Evolutionary conservation across 2,113 vertebrate genomes (phyloP).

Genomic region (Indicator maculatus): DNA sequence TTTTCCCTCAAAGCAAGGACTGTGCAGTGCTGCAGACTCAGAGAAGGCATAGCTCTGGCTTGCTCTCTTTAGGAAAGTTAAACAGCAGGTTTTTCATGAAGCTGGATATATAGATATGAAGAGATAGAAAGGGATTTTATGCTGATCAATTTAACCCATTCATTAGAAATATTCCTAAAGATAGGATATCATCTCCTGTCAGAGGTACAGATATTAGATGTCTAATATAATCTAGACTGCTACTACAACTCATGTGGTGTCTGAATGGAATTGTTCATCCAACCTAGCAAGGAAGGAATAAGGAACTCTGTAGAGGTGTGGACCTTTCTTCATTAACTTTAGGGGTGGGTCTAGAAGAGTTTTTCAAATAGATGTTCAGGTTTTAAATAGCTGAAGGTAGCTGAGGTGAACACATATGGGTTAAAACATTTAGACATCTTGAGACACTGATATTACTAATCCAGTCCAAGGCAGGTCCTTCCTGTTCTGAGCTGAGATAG

Average conservation of each 20-base stretch:
- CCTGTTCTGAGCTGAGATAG: neutral
- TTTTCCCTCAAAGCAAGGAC: neutral
- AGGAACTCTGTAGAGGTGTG: neutral
- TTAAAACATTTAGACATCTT: neutral
- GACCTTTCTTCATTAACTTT: neutral
- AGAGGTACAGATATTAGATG: neutral
- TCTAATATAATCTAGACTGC: neutral
- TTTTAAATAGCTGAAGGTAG: neutral
- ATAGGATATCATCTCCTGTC: neutral
- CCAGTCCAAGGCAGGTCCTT: neutral
- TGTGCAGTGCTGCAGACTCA: rapidly evolving
- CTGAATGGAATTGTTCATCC: neutral
- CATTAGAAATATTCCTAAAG: neutral
- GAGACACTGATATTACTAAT: neutral
- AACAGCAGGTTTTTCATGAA: neutral
- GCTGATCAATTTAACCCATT: neutral
- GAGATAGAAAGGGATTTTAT: neutral
- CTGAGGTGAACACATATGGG: neutral
- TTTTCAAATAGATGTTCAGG: neutral
- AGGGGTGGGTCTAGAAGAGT: neutral
- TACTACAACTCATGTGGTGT: neutral
- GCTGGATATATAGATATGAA: neutral
- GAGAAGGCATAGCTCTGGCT: neutral
- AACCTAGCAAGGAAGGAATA: neutral
- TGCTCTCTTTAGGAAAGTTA: neutral